A percentile compares a stretch with the other conserved stretches of the same genome.
Conservation (phyloP, 2,797 vertebrate species). For the Eurystomus glaucurus region DNA sequence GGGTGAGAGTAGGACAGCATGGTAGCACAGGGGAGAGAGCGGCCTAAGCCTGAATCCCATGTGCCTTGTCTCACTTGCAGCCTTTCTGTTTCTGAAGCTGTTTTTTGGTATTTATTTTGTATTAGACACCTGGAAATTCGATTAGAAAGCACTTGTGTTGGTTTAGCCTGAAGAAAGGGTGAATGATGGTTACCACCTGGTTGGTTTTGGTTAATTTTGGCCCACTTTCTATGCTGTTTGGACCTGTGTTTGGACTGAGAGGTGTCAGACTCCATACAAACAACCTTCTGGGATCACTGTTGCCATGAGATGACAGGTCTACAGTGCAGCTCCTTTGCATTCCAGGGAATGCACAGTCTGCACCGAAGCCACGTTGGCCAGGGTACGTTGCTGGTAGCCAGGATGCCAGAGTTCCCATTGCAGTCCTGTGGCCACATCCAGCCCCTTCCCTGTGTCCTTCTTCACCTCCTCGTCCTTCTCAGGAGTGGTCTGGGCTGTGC, state of each 20-base stretch:
- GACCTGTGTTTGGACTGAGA: background rate
- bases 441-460: background rate
- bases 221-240: background rate
- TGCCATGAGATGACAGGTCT: background rate
- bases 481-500: background rate
- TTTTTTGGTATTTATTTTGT: background rate
- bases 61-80: background rate
- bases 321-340: background rate
- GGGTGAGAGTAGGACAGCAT: conserved; percentile 21
- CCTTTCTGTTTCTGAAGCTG: conserved; percentile 14
- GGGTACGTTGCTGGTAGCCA: accelerated
- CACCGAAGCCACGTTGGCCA: background rate
- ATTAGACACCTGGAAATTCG: background rate
- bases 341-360: background rate
- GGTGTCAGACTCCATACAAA: background rate
- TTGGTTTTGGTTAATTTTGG: background rate
- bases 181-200: background rate
- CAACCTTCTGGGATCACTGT: background rate
- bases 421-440: background rate
- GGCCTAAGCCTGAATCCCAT: background rate
- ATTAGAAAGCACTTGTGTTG: background rate
- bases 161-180: background rate
- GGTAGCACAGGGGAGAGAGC: background rate
- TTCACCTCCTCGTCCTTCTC: background rate
- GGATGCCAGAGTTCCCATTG: background rate